Evolutionary conservation across 2,113 vertebrate genomes (phyloP).

Genomic region (Ramphastos sulfuratus): DNA sequence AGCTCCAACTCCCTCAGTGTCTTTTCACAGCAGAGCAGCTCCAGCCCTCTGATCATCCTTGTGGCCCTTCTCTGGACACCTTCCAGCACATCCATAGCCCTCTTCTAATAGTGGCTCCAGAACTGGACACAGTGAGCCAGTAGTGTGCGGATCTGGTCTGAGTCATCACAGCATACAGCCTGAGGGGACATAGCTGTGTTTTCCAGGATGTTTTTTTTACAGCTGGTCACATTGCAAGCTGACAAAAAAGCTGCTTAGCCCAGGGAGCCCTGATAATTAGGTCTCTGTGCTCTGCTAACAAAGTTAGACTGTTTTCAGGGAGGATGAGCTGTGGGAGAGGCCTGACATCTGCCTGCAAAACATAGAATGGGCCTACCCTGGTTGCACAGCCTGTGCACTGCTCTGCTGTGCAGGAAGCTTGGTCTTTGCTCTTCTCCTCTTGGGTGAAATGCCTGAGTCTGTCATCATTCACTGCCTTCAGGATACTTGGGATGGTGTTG

Average conservation of each 20-base stretch:
- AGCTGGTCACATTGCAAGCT: neutral
- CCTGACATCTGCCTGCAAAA: neutral
- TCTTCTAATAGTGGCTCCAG: too few relatives aligned
- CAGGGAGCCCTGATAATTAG: neutral
- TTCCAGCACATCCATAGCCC: too few relatives aligned
- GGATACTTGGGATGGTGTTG: too few relatives aligned
- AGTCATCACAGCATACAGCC: neutral
- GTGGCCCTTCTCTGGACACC: too few relatives aligned
- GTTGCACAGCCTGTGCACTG: neutral
- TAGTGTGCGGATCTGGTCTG: fast-evolving
- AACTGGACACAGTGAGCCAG: neutral
- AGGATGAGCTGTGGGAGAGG: neutral
- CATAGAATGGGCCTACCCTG: neutral
- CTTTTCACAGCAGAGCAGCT: too few relatives aligned
- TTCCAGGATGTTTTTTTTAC: neutral
- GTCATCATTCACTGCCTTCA: too few relatives aligned
- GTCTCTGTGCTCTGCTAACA: conserved; percentile 18
- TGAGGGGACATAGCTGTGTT: neutral
- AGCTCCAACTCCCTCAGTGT: too few relatives aligned
- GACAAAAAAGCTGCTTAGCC: conserved; percentile 1
- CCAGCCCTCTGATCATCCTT: too few relatives aligned
- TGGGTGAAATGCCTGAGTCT: too few relatives aligned
- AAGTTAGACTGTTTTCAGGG: neutral
- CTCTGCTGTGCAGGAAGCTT: too few relatives aligned
- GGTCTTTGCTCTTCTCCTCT: too few relatives aligned